Percentiles rank a stretch among this genome's conserved stretches.
phyloP scores from a whole-genome alignment of 2,797 vertebrate species.

The Gambusia yucatana region DNA sequence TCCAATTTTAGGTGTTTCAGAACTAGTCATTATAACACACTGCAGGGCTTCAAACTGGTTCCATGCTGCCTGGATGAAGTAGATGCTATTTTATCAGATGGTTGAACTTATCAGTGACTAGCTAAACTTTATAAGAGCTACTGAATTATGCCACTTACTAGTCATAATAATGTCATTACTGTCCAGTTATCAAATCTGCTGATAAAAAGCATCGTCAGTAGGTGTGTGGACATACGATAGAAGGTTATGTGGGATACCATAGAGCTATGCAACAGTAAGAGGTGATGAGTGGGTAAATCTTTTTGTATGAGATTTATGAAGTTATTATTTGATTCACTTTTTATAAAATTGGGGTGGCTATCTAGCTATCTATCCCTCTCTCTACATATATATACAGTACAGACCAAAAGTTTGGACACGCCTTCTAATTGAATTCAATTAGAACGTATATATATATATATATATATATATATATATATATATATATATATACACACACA shows the following conservation, averaged over 20 bases:
- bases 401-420: no score
- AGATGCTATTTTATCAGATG: slow-evolving; percentile 13
- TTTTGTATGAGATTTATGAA: no score
- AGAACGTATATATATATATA: no score
- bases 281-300: background rate
- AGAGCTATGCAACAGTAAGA: background rate
- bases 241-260: background rate
- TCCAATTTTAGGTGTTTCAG: slow-evolving; percentile 2
- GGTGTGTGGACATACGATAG: background rate
- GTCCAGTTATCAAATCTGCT: slow-evolving; percentile 6
- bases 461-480: no score
- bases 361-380: no score
- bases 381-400: no score
- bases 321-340: background rate
- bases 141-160: background rate
- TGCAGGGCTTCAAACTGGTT: background rate
- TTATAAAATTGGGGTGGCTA: no score
- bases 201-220: background rate
- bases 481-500: background rate
- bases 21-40: background rate
- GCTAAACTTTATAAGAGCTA: slow-evolving; percentile 23
- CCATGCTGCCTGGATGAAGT: slow-evolving; percentile 5
- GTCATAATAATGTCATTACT: slow-evolving; percentile 2
- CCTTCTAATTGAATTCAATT: no score
- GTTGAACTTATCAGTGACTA: slow-evolving; percentile 10